These are phyloP conservation scores for Stenurella melanura DNA, from an alignment of 2,888 invertebrate genomes.

Conservation along the genomic window DNA sequence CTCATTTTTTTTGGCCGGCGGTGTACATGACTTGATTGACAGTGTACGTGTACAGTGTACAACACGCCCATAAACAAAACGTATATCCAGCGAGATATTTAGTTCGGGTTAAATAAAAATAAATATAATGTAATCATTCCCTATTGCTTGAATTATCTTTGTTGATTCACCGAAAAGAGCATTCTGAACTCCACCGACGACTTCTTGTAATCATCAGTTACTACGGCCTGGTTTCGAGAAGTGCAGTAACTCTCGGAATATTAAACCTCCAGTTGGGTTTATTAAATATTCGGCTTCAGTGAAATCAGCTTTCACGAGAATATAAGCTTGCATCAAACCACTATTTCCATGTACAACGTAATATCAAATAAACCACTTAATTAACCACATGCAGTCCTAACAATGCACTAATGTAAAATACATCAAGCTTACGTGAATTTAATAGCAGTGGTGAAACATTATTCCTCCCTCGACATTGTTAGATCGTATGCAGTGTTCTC, in stretches of 20 bases:
- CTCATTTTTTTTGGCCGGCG: no score
- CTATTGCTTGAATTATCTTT: no score
- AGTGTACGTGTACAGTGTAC: no score
- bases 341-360: conserved; percentile 28
- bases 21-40: no score
- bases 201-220: not conserved
- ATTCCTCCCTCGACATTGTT: not conserved
- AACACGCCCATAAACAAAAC: no score
- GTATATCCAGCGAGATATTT: no score
- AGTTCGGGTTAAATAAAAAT: no score
- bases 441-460: not conserved
- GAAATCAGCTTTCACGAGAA: not conserved
- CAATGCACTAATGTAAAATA: conserved; percentile 18
- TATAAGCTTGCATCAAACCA: conserved; percentile 13
- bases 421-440: not conserved
- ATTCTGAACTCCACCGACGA: not conserved
- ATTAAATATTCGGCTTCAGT: conserved; percentile 5
- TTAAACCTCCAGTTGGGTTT: not conserved
- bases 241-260: not conserved
- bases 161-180: no score
- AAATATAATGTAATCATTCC: no score
- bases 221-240: not conserved
- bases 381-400: conserved; percentile 23
- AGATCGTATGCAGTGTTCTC: not conserved
- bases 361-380: conserved; percentile 36